A percentile compares a stretch with the other conserved stretches of the same genome.
These are phyloP conservation scores for Coluber constrictor DNA, from an alignment of 2,797 vertebrate species.

Conservation along the genomic window DNA sequence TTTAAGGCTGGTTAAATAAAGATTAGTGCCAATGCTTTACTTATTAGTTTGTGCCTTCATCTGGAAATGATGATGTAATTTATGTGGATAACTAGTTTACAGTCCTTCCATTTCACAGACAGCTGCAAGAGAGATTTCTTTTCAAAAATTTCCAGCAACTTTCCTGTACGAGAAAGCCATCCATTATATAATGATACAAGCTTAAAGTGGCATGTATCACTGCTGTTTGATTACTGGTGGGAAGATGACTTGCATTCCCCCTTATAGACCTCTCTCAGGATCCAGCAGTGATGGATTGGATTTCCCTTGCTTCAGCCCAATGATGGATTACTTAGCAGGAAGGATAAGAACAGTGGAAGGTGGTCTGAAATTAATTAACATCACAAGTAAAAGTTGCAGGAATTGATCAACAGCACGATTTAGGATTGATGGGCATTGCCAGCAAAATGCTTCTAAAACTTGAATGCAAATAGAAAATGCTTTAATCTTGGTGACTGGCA, in stretches of 20 bases:
- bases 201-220: constrained; percentile 74
- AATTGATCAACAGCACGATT: constrained; percentile 58
- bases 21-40: constrained; percentile 82
- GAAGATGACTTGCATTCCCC: constrained; percentile 69
- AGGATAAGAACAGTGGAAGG: constrained; percentile 60
- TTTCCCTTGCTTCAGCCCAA: constrained; percentile 63
- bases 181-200: constrained; percentile 71
- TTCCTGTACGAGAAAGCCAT: constrained; percentile 69
- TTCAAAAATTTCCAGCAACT: constrained; percentile 67
- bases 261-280: constrained; percentile 68
- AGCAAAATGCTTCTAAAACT: constrained; percentile 32
- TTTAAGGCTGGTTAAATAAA: constrained; percentile 83
- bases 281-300: constrained; percentile 74
- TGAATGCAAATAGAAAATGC: constrained; percentile 20
- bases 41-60: constrained; percentile 79
- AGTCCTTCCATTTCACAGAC: constrained; percentile 70
- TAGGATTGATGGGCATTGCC: constrained; percentile 38
- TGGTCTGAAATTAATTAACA: constrained; percentile 73
- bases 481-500: constrained; percentile 2
- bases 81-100: constrained; percentile 80
- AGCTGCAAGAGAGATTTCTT: constrained; percentile 69
- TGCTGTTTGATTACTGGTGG: constrained; percentile 76
- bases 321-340: constrained; percentile 72
- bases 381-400: constrained; percentile 46
- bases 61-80: constrained; percentile 79